A percentile compares a stretch with the other conserved stretches of the same genome.
These are phyloP conservation scores for Tiphia femorata DNA, from an alignment of 2,888 invertebrate species.

Conservation along the genomic window DNA sequence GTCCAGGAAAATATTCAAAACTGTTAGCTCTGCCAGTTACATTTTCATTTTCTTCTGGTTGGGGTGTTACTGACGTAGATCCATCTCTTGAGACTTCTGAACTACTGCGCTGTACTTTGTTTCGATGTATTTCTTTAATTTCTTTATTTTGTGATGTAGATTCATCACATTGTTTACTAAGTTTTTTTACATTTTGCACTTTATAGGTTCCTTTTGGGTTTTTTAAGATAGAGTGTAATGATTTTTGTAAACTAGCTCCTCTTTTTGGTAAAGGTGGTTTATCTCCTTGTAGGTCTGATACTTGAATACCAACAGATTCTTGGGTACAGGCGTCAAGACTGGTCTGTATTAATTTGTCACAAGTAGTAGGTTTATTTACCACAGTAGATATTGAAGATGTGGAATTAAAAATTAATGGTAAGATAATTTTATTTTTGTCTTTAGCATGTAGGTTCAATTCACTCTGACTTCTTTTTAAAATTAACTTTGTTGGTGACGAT, in stretches of 20 bases:
- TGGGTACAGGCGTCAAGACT: slow-evolving; percentile 48
- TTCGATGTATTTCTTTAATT: slow-evolving; percentile 52
- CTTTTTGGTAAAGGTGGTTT: slow-evolving; percentile 59
- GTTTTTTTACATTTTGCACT: slow-evolving; percentile 31
- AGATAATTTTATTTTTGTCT: slow-evolving; percentile 42
- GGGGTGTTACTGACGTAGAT: slow-evolving; percentile 46
- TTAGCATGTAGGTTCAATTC: slow-evolving; percentile 59
- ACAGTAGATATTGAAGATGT: slow-evolving; percentile 68
- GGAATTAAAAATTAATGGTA: slow-evolving; percentile 61
- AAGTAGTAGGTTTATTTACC: slow-evolving; percentile 61
- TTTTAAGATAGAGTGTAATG: slow-evolving; percentile 55
- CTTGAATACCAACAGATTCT: slow-evolving; percentile 64
- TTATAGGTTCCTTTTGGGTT: slow-evolving; percentile 56
- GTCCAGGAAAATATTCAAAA: slow-evolving; percentile 75
- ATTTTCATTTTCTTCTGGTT: slow-evolving; percentile 54
- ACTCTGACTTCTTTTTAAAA: slow-evolving; percentile 63
- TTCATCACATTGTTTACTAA: slow-evolving; percentile 14
- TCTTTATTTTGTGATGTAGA: slow-evolving; percentile 27
- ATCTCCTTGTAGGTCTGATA: slow-evolving; percentile 57
- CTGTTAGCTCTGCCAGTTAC: slow-evolving; percentile 75
- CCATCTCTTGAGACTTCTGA: slow-evolving; percentile 50
- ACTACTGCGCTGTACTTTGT: slow-evolving; percentile 61
- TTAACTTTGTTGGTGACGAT: slow-evolving; percentile 35
- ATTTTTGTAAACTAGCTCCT: slow-evolving; percentile 53
- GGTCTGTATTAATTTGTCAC: slow-evolving; percentile 64